Evolutionary conservation across 2,888 invertebrate species (phyloP).

Genomic region (Cantharis rufa): DNA sequence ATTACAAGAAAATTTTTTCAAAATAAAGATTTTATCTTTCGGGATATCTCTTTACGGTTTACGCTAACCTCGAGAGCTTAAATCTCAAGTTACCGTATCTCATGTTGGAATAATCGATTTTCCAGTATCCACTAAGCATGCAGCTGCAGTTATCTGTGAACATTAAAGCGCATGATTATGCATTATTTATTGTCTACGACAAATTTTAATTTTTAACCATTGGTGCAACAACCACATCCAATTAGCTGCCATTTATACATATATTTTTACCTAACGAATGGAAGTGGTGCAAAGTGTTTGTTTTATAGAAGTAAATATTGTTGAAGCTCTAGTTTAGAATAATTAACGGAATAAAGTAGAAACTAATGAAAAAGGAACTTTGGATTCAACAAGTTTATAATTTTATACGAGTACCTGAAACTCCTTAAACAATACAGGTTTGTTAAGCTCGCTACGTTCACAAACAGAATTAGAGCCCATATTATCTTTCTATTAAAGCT

Average conservation of each 20-base stretch:
- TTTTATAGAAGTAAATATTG: not conserved
- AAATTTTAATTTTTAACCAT: not conserved
- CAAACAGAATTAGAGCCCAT: constrained; percentile 11
- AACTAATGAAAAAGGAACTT: not conserved
- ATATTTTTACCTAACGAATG: not conserved
- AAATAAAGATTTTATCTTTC: not conserved
- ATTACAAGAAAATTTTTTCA: not conserved
- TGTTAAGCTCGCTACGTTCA: constrained; percentile 14
- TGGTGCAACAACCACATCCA: not conserved
- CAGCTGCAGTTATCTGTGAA: not conserved
- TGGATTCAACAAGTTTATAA: constrained; percentile 9
- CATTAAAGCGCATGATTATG: not conserved
- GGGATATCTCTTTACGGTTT: not conserved
- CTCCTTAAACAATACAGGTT: constrained; percentile 12
- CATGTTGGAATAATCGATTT: not conserved
- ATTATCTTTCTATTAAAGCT: constrained; percentile 9
- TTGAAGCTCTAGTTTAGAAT: not conserved
- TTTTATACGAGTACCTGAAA: constrained; percentile 11
- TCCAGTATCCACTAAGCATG: not conserved
- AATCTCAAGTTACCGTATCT: not conserved
- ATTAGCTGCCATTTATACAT: not conserved
- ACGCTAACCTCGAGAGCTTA: not conserved
- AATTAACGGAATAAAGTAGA: not conserved
- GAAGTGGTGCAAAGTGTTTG: too few species aligned
- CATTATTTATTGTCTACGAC: not conserved